Conservation (phyloP, 2,888 invertebrate genomes). For the Mongoloraphidia duomilia region DNA sequence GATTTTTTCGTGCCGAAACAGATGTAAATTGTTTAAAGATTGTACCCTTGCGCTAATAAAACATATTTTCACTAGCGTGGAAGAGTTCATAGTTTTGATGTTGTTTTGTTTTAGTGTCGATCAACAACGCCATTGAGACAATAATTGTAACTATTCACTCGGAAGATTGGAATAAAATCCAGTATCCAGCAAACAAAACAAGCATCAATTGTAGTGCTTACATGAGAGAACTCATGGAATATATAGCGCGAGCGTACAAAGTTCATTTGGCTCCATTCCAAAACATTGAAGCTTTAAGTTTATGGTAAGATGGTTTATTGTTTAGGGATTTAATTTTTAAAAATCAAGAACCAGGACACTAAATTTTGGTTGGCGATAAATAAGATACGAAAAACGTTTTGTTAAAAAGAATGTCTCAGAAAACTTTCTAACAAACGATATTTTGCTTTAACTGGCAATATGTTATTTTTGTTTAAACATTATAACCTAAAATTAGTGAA, state of each 20-base stretch:
- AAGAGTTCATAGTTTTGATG: not conserved
- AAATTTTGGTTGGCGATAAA: too few species aligned
- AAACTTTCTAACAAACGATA: too few species aligned
- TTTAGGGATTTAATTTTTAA: constrained; percentile 19
- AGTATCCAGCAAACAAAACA: constrained; percentile 20
- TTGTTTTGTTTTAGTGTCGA: constrained; percentile 39
- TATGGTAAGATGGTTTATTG: constrained; percentile 33
- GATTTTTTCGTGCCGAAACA: too few species aligned
- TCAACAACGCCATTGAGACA: constrained; percentile 75
- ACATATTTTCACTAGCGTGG: not conserved
- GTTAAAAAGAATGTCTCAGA: too few species aligned
- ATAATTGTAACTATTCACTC: constrained; percentile 86
- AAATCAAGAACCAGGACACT: too few species aligned
- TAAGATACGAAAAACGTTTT: too few species aligned
- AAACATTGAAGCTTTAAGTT: constrained; percentile 44
- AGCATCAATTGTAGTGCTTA: constrained; percentile 56
- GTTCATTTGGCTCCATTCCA: constrained; percentile 56
- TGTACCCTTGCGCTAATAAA: too few species aligned
- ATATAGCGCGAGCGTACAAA: constrained; percentile 53
- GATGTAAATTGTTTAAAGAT: too few species aligned
- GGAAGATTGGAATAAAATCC: constrained; percentile 40
- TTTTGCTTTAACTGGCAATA: too few species aligned
- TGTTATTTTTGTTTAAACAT: too few species aligned
- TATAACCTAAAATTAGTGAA: too few species aligned
- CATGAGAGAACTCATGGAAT: constrained; percentile 83